Evolutionary conservation across 2,888 invertebrate genomes (phyloP), one percentile per base, ranked within the genome.

Genomic region (Cerceris rybyensis): DNA sequence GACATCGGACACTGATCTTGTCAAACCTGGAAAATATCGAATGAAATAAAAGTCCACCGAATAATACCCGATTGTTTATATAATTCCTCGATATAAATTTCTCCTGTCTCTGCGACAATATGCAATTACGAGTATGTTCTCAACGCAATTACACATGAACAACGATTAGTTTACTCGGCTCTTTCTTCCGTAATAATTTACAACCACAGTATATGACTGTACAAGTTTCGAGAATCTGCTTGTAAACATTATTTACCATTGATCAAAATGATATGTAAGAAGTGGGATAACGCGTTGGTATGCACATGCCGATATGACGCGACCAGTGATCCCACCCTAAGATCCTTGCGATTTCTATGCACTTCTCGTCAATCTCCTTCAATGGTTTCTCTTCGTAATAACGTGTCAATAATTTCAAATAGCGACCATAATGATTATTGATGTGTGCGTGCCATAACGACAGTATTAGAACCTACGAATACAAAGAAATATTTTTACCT

Each of bases 371-470:
- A 2, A 95, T 93, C 57, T 98, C 98, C 65, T 94, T 95, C 46
- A 94, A 93, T 2, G 96, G 95, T 84, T 97, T 96, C 52, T 98
- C 98, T 85, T 99, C 99, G 78, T 95, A 94, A 80, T 96, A 93
- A 92, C 96, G 96, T 78, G 93, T 91, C 28, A 98, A 93, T 79
- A 96, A 94, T 91, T 97, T 97, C 81, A 96, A 92, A 81, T 96
- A 96, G 78, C 97, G 95, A 0, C 98, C 98, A 93, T 96, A 96
- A 69, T 98, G 97, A 78, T 94, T 93, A 88, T 96, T 94, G 0
- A 95, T 94, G 88, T 96, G 95, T 58, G 97, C 96, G 91, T 98
- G 97, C 96, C 97, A 97, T 54, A 97, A 93, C 13, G 96, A 95
- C 90, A 98, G 96, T 88, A 96, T 95, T 59, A 96, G 94, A 60